Evolutionary conservation across 1,140 invertebrate genomes (phyloP).

Genomic region (Sitodiplosis mosellana): DNA sequence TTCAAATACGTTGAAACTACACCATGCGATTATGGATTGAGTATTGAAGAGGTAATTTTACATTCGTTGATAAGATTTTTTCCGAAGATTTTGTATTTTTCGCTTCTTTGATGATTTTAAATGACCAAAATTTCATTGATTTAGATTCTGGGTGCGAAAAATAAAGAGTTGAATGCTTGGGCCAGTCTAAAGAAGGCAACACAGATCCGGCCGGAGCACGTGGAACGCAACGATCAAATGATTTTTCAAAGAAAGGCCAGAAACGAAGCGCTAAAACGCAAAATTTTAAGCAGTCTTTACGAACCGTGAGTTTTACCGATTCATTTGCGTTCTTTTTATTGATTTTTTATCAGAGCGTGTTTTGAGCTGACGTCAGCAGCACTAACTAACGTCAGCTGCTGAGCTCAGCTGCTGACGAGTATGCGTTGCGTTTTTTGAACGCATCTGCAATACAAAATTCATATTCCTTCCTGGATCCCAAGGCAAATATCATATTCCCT

Average conservation of each 20-base stretch:
- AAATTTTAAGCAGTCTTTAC: conserved; percentile 71
- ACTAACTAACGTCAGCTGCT: too few species aligned
- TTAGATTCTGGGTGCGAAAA: conserved; percentile 75
- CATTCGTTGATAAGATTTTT: not conserved
- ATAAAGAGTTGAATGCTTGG: conserved; percentile 89
- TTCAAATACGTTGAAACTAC: conserved; percentile 85
- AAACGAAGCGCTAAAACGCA: conserved; percentile 56
- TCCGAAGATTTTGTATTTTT: conserved; percentile 1
- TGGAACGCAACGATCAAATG: conserved; percentile 63
- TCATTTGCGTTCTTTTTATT: not conserved
- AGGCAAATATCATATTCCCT: too few species aligned
- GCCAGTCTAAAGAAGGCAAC: conserved; percentile 78
- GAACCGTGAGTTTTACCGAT: conserved; percentile 21
- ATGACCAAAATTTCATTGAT: conserved; percentile 11
- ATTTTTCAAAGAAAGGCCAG: conserved; percentile 54
- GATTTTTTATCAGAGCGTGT: too few species aligned
- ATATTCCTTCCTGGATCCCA: too few species aligned
- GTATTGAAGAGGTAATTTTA: conserved; percentile 57
- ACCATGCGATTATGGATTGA: conserved; percentile 83
- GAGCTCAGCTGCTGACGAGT: too few species aligned
- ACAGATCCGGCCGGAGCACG: conserved; percentile 54
- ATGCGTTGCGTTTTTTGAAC: too few species aligned
- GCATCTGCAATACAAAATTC: too few species aligned
- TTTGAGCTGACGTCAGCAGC: too few species aligned
- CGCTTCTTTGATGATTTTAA: not conserved